Conservation (phyloP, 1,140 invertebrate species). For the Daktulosphaira vitifoliae region DNA sequence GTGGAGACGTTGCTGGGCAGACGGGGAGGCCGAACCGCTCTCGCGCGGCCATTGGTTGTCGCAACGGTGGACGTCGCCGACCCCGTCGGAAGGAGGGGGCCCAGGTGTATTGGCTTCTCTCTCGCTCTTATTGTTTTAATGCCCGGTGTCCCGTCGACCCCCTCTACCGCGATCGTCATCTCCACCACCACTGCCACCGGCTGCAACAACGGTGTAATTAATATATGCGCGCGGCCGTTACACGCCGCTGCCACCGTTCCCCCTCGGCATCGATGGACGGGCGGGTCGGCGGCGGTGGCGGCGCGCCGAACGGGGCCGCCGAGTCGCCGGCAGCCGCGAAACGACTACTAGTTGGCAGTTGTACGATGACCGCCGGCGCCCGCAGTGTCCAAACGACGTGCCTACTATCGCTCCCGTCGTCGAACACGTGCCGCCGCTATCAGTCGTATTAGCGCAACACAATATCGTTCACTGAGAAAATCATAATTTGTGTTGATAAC, state of each 20-base stretch:
- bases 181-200: not conserved
- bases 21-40: slow-evolving; percentile 29
- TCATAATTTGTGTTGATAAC: too few species aligned
- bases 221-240: slow-evolving; percentile 33
- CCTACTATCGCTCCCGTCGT: slow-evolving; percentile 26
- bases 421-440: slow-evolving; percentile 28
- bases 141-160: not conserved
- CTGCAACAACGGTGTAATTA: slow-evolving; percentile 12
- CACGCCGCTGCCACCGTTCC: not conserved
- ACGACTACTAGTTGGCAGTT: slow-evolving; percentile 32
- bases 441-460: not conserved
- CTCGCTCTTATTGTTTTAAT: not conserved
- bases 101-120: slow-evolving; percentile 11
- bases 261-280: not conserved
- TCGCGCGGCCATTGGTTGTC: slow-evolving; percentile 30
- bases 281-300: slow-evolving; percentile 1
- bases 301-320: slow-evolving; percentile 23
- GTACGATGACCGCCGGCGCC: slow-evolving; percentile 32
- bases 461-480: too few species aligned
- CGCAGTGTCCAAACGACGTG: slow-evolving; percentile 30
- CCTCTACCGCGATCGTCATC: not conserved
- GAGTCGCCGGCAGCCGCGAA: slow-evolving; percentile 29
- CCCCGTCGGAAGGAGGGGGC: not conserved
- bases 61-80: not conserved
- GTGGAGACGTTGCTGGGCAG: not conserved